phyloP scores from a whole-genome alignment of 2,888 invertebrate genomes.

The Melanostoma scalare region DNA sequence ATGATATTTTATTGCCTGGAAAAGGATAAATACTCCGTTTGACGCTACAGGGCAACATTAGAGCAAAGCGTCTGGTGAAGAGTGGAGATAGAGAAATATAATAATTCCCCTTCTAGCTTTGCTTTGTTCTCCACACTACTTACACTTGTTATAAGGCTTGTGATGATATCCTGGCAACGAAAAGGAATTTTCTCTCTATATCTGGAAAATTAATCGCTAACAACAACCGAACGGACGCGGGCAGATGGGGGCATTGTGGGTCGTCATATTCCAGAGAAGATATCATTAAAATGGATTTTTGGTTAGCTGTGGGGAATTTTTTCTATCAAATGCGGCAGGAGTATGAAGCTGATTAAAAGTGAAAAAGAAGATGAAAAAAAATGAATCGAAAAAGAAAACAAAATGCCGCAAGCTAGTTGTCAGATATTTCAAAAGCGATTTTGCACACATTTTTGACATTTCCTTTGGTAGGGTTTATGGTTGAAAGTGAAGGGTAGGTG shows the following conservation, averaged over 20 bases:
- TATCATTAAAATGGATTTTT: constrained; percentile 60
- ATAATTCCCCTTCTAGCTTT: constrained; percentile 43
- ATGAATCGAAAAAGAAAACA: constrained; percentile 13
- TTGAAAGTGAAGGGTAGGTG: background rate
- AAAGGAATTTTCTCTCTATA: constrained; percentile 54
- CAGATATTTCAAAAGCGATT: constrained; percentile 62
- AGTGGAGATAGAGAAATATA: constrained; percentile 39
- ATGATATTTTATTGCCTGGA: constrained; percentile 71
- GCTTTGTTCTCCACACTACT: background rate
- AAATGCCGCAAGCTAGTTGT: constrained; percentile 53
- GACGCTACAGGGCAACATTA: constrained; percentile 54
- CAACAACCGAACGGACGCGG: constrained; percentile 6
- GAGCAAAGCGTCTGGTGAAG: constrained; percentile 1
- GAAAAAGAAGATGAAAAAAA: constrained; percentile 7
- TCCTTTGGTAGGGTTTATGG: constrained; percentile 18
- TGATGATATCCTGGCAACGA: constrained; percentile 50
- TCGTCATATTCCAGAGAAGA: constrained; percentile 27
- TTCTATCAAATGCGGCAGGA: background rate
- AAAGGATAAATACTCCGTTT: constrained; percentile 67
- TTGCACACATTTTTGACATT: constrained; percentile 61
- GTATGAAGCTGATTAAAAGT: constrained; percentile 59
- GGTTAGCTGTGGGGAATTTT: constrained; percentile 1
- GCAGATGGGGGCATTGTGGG: background rate
- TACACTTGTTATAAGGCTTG: background rate
- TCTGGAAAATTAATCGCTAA: constrained; percentile 68